Conservation (phyloP, 2,888 invertebrate species). For the Sussaba pulchella region DNA sequence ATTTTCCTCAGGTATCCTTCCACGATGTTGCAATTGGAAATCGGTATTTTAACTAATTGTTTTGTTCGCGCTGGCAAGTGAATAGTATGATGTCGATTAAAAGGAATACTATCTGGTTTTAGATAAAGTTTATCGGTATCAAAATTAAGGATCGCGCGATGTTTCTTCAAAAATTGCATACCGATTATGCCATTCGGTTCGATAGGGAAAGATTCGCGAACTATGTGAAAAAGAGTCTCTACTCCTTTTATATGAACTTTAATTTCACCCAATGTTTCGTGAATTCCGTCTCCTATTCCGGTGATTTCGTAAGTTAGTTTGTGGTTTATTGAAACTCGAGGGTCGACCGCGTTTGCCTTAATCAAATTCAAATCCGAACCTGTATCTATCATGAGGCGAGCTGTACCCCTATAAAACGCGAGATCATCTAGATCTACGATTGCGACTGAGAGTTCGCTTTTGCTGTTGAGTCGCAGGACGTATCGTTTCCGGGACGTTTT, state of each 20-base stretch:
- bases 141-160: constrained; percentile 28
- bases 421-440: neutral
- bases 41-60: neutral
- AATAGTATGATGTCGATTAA: neutral
- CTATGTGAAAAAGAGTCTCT: constrained; percentile 44
- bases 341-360: neutral
- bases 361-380: constrained; percentile 23
- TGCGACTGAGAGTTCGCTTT: neutral
- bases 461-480: constrained; percentile 13
- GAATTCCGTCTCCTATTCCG: constrained; percentile 15
- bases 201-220: constrained; percentile 26
- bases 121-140: constrained; percentile 1
- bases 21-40: neutral
- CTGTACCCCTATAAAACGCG: neutral
- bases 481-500: constrained; percentile 22
- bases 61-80: neutral
- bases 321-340: neutral
- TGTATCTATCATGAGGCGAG: constrained; percentile 21
- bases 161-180: constrained; percentile 36
- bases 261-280: constrained; percentile 8
- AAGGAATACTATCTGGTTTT: neutral
- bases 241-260: neutral
- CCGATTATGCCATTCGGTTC: constrained; percentile 26
- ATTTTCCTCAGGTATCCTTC: neutral
- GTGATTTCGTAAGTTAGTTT: neutral